Conservation (phyloP, 2,113 vertebrate species). For the Indicator indicator region DNA sequence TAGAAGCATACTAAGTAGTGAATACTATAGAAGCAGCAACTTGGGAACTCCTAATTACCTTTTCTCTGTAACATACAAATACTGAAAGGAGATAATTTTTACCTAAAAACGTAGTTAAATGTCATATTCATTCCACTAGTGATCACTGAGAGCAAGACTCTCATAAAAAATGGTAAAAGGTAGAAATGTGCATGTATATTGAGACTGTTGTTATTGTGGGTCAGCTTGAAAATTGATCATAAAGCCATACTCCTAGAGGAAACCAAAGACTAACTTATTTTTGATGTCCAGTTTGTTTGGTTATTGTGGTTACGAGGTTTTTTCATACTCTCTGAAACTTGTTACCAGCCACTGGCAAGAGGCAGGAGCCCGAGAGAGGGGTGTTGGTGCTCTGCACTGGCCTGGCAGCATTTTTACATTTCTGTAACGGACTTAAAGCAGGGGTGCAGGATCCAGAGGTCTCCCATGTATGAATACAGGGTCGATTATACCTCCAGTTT, state of each 20-base stretch:
- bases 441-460: neutral
- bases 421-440: neutral
- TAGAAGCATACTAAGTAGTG: neutral
- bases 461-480: neutral
- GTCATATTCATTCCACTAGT: neutral
- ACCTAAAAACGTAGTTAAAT: slow-evolving; percentile 13
- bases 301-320: fast-evolving
- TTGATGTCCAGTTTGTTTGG: neutral
- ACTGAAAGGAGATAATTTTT: neutral
- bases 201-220: neutral
- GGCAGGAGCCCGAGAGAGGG: neutral
- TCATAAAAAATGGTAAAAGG: neutral
- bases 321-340: neutral
- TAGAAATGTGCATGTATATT: neutral
- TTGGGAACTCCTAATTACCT: neutral
- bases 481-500: neutral
- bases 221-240: neutral
- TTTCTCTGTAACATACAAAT: neutral
- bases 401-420: neutral
- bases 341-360: neutral
- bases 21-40: neutral
- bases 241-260: neutral
- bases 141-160: neutral
- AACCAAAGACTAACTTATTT: neutral
- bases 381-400: fast-evolving